Evolutionary conservation across 2,113 vertebrate species (phyloP), one percentile per base, ranked within the genome.

Genomic region (Oreochromis niloticus): DNA sequence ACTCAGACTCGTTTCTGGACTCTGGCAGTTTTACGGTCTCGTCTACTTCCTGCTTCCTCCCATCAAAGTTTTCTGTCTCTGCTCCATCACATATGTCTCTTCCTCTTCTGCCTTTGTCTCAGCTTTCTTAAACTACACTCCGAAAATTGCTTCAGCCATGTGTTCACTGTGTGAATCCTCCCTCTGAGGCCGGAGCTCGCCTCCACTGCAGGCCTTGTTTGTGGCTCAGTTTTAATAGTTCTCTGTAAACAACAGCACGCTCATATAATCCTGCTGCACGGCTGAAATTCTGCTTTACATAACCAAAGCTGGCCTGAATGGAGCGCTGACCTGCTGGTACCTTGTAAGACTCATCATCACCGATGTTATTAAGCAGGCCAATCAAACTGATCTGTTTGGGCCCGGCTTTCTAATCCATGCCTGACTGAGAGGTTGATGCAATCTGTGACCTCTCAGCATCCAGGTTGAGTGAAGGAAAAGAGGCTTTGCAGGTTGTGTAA

Each of bases 401-500:
- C 12, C 3, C 19, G 24, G 63, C 66, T 66, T 19, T 56, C 12
- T 86, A 24, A 89, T 82, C 87, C 68, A 8, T 5, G 16, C 80
- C 43, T 12, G 9, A 30, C 9, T 30, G 71, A 75, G 43, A 27
- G 71, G 71, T 36, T 32, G 79, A 82, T 55, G 66, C 54, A 48
- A 7, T 48, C 87, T 48, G 34, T 32, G 87, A 85, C 87, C 57
- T 86, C 61, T 83, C 68, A 80, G 1, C 10, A 17, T 88, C 24
- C 83, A 66, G 78, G 34, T 88, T 88, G 78, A 83, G 32, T 46
- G 13, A 24, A 83, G 46, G 86, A 13, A 78, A 83, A 68, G 86
- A 89, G 84, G 80, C 84, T 89, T 89, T 89, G 12, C 30, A 50
- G 80, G 71, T 86, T 89, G 84, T 83, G 71, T 83, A 89, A 86